Conservation (phyloP, 53 echinoderm and acorn worm species). For the Actinopyga echinites region DNA sequence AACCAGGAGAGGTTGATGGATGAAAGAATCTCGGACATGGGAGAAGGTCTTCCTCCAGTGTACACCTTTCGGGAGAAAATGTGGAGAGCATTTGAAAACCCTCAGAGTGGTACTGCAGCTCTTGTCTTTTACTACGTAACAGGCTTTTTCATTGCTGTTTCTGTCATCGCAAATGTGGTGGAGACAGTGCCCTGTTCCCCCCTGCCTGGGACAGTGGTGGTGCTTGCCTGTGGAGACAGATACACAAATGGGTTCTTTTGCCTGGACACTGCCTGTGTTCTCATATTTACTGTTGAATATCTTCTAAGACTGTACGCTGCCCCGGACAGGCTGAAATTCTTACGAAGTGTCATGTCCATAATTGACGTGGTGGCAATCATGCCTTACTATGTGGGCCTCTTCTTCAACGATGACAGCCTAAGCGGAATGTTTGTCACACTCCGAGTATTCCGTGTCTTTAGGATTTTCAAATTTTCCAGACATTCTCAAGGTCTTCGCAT, state of each 20-base stretch:
- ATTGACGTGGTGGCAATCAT: constrained; percentile 98
- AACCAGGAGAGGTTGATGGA: constrained; percentile 90
- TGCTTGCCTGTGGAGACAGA: constrained; percentile 78
- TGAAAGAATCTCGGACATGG: constrained; percentile 89
- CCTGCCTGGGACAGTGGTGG: constrained; percentile 81
- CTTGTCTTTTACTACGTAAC: constrained; percentile 96
- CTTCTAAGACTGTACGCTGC: constrained; percentile 89
- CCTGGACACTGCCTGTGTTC: constrained; percentile 96
- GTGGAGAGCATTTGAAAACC: constrained; percentile 96
- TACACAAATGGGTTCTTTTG: constrained; percentile 88
- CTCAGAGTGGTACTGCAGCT: constrained; percentile 81
- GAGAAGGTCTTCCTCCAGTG: constrained; percentile 61
- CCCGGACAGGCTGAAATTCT: constrained; percentile 88
- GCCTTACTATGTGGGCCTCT: constrained; percentile 95
- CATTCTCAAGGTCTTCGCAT: constrained; percentile 99
- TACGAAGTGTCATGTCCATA: constrained; percentile 95
- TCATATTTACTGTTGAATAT: constrained; percentile 98
- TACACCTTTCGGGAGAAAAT: constrained; percentile 80
- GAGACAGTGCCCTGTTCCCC: constrained; percentile 92
- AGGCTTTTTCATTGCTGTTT: constrained; percentile 97
- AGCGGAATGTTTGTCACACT: constrained; percentile 98
- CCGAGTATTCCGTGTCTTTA: constrained; percentile 96
- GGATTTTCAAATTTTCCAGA: constrained; percentile 99
- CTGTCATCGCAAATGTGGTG: constrained; percentile 88
- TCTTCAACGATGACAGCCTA: constrained; percentile 89